Percentiles rank a stretch among this genome's conserved stretches.
Evolutionary conservation across 2,797 vertebrate species (phyloP).

Genomic region (Clarias fuscus): DNA sequence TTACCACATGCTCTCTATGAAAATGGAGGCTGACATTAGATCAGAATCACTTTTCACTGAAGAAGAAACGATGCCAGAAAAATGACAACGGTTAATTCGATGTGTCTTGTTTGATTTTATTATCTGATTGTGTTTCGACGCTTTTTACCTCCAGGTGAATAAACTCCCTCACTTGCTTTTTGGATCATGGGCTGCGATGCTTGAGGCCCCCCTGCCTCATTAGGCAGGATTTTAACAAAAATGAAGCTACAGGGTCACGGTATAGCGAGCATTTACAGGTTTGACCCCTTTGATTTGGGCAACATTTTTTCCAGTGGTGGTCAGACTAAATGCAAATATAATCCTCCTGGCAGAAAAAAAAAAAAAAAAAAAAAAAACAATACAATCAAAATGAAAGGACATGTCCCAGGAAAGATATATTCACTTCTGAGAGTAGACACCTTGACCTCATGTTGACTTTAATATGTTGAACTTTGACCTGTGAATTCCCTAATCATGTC

Average conservation of each 20-base stretch:
- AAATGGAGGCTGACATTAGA: constrained; percentile 11
- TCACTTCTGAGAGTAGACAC: neutral
- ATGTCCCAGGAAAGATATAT: neutral
- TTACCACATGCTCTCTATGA: constrained; percentile 15
- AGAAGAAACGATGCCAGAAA: neutral
- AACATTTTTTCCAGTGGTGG: neutral
- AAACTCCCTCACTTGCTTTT: neutral
- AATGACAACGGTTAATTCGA: neutral
- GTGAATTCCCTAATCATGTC: neutral
- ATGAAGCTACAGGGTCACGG: neutral
- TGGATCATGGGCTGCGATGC: neutral
- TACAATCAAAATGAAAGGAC: neutral
- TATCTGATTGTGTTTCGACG: neutral
- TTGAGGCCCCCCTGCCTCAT: neutral
- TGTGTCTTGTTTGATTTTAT: constrained; percentile 5
- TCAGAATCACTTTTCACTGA: constrained; percentile 7
- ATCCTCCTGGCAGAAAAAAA: neutral
- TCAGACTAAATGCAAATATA: neutral
- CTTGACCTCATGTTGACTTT: neutral
- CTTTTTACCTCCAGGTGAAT: constrained; percentile 5
- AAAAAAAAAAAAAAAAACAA: neutral
- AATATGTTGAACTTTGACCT: neutral
- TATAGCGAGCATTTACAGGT: neutral
- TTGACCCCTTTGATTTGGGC: neutral
- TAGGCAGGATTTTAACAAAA: neutral